These are phyloP conservation scores for Sinocyclocheilus anshuiensis DNA, from an alignment of 2,113 vertebrate genomes.

Conservation along the genomic window DNA sequence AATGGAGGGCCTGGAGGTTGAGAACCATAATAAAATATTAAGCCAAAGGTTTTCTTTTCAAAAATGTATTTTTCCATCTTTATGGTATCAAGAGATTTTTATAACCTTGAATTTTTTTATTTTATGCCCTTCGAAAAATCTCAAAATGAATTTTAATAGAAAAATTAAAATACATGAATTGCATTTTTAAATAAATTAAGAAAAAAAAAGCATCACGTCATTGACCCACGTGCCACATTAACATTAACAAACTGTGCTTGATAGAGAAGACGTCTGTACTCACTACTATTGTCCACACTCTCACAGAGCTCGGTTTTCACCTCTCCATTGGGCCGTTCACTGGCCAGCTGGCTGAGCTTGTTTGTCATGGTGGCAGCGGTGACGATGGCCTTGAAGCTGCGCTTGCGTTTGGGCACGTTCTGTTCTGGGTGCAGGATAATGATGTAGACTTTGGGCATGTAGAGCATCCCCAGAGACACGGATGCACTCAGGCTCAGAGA, in stretches of 20 bases:
- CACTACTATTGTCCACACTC: slow-evolving; percentile 92
- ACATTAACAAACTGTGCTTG: background rate
- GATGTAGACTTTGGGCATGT: slow-evolving; percentile 98
- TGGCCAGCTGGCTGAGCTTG: slow-evolving; percentile 92
- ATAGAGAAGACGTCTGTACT: slow-evolving; percentile 68
- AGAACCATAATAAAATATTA: background rate
- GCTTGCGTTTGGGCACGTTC: slow-evolving; percentile 94
- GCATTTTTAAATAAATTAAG: background rate
- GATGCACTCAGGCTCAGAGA: slow-evolving; percentile 98
- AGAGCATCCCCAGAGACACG: slow-evolving; percentile 97
- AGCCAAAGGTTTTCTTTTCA: background rate
- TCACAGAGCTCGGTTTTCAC: slow-evolving; percentile 96
- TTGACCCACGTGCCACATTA: background rate
- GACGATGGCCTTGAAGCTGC: slow-evolving; percentile 97
- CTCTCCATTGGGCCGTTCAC: slow-evolving; percentile 93
- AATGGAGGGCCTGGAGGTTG: background rate
- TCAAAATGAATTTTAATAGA: background rate
- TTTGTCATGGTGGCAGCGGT: slow-evolving; percentile 96
- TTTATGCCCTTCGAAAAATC: background rate
- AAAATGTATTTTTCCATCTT: background rate
- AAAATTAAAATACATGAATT: background rate
- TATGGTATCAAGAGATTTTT: background rate
- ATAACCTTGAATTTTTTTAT: background rate
- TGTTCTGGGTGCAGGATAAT: slow-evolving; percentile 97
- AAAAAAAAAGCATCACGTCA: background rate